Evolutionary conservation across 2,888 invertebrate species (phyloP).

Genomic region (Crioceris asparagi): DNA sequence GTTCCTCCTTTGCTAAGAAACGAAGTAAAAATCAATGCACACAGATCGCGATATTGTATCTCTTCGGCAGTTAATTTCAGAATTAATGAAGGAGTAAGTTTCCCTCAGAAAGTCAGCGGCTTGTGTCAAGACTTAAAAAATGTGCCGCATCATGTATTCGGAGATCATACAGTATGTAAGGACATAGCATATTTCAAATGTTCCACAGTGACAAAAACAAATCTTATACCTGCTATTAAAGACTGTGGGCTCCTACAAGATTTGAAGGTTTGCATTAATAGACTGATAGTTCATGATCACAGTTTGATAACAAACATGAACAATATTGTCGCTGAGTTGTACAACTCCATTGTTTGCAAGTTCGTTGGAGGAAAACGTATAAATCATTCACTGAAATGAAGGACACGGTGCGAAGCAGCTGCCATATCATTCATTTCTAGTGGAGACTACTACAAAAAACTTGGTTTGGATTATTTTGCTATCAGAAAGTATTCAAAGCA

Average conservation of each 20-base stretch:
- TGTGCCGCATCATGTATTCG: constrained; percentile 3
- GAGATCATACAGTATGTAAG: constrained; percentile 1
- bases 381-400: constrained; percentile 6
- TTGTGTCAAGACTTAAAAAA: constrained; percentile 1
- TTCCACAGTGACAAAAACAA: not conserved
- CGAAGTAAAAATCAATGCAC: not conserved
- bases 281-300: not conserved
- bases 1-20: not conserved
- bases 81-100: not conserved
- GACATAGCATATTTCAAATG: constrained; percentile 3
- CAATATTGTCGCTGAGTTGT: constrained; percentile 24
- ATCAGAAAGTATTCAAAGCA: too few species aligned
- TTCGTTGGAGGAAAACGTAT: constrained; percentile 26
- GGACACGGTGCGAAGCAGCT: constrained; percentile 25
- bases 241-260: constrained; percentile 2
- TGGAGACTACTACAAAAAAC: too few species aligned
- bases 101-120: not conserved
- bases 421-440: too few species aligned
- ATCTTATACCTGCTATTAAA: constrained; percentile 3
- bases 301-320: constrained; percentile 13
- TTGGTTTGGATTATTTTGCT: too few species aligned
- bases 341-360: constrained; percentile 24
- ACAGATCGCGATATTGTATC: not conserved
- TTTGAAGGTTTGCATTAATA: not conserved
- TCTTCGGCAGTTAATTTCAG: not conserved